Conservation (phyloP, 2,888 invertebrate species). For the Branchipolynoe longqiensis region DNA sequence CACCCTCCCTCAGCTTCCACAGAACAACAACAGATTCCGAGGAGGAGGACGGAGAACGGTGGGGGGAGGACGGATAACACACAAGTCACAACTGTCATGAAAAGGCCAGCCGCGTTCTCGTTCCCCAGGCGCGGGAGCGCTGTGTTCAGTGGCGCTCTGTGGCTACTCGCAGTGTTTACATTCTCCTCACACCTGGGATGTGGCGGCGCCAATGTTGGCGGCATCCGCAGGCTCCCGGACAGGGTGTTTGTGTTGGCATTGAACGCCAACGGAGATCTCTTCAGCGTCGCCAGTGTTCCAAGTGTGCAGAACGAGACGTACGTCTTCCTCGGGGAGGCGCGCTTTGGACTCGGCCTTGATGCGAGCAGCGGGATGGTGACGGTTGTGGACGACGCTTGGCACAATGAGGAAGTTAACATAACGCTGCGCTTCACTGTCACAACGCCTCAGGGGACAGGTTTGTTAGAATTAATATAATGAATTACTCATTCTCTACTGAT, state of each 20-base stretch:
- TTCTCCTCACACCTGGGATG: no score
- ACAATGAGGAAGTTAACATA: background rate
- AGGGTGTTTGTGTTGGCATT: background rate
- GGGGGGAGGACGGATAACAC: no score
- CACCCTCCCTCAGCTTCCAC: no score
- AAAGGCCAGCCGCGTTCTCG: no score
- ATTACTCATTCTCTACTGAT: background rate
- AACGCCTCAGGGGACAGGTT: background rate
- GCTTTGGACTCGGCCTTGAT: background rate
- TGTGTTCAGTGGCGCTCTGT: no score
- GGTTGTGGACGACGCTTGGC: background rate
- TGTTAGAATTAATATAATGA: background rate
- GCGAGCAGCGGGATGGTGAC: background rate
- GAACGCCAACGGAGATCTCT: conserved; percentile 16
- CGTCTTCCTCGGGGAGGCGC: background rate
- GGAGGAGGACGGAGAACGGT: no score
- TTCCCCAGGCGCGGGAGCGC: no score
- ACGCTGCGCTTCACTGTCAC: background rate
- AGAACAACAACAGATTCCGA: no score
- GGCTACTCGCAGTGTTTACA: no score
- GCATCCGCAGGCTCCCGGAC: conserved; percentile 13
- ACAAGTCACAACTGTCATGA: no score
- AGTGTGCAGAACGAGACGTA: background rate
- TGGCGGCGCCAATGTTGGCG: no score
- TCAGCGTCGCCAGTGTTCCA: conserved; percentile 22